Conservation (phyloP, 2,888 invertebrate species). For the Phytoseiulus persimilis region DNA sequence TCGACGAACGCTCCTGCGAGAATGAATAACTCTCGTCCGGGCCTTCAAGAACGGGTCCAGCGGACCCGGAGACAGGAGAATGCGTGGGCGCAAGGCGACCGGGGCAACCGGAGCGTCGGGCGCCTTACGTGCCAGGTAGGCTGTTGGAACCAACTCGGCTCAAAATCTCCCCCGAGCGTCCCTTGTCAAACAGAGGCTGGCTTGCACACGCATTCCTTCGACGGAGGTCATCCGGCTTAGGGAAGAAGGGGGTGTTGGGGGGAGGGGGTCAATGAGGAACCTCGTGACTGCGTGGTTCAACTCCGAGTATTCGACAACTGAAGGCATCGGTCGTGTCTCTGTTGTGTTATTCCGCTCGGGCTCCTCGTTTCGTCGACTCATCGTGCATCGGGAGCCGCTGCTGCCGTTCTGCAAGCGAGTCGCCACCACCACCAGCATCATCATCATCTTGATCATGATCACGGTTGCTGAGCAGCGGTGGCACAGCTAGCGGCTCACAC, state of each 20-base stretch:
- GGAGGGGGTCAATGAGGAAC: neutral
- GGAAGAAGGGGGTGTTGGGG: no score
- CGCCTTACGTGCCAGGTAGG: neutral
- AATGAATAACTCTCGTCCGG: no score
- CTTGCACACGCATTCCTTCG: no score
- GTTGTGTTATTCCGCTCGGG: neutral
- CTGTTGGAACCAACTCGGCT: neutral
- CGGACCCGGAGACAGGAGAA: neutral
- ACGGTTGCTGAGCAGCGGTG: constrained; percentile 5
- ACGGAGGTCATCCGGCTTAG: no score
- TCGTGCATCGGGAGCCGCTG: neutral
- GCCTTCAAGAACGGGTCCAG: neutral
- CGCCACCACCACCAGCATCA: neutral
- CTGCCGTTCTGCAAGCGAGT: neutral
- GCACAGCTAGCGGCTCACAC: neutral
- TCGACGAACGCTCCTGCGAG: no score
- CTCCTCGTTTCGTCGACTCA: neutral
- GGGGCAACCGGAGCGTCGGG: neutral
- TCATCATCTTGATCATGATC: neutral
- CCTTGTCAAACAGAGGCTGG: no score
- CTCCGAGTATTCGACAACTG: neutral
- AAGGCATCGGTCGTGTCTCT: neutral
- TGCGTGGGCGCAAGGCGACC: neutral
- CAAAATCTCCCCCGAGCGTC: neutral
- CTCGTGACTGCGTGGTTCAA: neutral